These are phyloP conservation scores for Zygogramma bicolorata DNA, from an alignment of 2,888 invertebrate species.

Conservation along the genomic window DNA sequence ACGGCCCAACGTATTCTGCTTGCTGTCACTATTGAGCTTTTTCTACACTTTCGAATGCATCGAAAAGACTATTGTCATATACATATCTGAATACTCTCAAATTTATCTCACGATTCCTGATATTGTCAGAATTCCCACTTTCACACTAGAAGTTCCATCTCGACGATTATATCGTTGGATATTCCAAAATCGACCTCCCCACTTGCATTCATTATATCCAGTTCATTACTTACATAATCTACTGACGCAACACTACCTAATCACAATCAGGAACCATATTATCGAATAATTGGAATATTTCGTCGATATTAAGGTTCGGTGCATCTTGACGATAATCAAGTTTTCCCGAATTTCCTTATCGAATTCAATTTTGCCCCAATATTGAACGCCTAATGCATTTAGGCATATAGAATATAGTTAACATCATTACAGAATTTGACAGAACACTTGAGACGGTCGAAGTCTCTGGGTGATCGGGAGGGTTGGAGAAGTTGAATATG, in stretches of 20 bases:
- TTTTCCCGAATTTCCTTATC: slow-evolving; percentile 23
- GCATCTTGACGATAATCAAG: slow-evolving; percentile 31
- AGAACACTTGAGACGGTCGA: slow-evolving; percentile 2
- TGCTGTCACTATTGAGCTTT: too few relatives aligned
- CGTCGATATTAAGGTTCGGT: slow-evolving; percentile 6
- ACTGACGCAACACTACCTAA: slow-evolving; percentile 1
- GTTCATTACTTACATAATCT: background rate
- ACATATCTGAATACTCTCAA: too few relatives aligned
- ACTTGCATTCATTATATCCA: background rate
- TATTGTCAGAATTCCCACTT: too few relatives aligned
- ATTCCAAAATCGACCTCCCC: background rate
- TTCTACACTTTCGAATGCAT: too few relatives aligned
- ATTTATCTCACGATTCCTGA: too few relatives aligned
- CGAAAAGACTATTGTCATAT: too few relatives aligned
- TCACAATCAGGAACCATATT: slow-evolving; percentile 4
- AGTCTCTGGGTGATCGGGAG: background rate
- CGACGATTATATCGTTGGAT: too few relatives aligned
- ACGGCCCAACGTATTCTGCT: too few relatives aligned
- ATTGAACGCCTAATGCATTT: slow-evolving; percentile 33
- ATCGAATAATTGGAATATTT: slow-evolving; percentile 10
- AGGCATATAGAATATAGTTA: slow-evolving; percentile 28
- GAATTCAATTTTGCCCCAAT: slow-evolving; percentile 35
- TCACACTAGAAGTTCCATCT: too few relatives aligned
- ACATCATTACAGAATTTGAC: slow-evolving; percentile 28
- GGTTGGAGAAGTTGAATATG: too few relatives aligned